phyloP scores from a whole-genome alignment of 2,113 vertebrate genomes.

The Geococcyx californianus region DNA sequence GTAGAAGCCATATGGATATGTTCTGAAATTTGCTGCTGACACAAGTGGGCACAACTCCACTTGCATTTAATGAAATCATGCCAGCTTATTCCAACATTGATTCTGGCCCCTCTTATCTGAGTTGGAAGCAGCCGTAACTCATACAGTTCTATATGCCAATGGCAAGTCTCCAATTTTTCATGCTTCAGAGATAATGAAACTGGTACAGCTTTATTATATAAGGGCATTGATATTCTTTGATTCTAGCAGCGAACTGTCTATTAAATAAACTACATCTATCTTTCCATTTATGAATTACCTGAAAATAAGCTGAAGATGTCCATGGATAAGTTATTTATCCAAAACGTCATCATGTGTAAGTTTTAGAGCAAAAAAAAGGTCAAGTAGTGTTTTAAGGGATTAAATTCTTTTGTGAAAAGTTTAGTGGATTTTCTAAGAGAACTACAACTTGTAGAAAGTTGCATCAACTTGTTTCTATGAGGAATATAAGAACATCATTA shows the following conservation, averaged over 20 bases:
- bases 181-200: neutral
- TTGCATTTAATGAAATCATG: neutral
- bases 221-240: neutral
- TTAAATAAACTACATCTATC: neutral
- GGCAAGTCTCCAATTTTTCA: neutral
- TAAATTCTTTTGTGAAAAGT: neutral
- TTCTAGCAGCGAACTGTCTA: neutral
- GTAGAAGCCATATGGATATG: neutral
- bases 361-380: neutral
- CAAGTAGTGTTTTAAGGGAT: neutral
- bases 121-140: neutral
- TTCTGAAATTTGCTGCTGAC: neutral
- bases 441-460: neutral
- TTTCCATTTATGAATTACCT: neutral
- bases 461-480: neutral
- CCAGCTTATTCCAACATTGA: neutral
- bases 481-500: neutral
- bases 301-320: neutral
- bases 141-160: neutral
- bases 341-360: accelerated
- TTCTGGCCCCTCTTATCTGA: neutral
- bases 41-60: neutral
- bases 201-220: neutral
- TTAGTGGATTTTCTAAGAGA: neutral
- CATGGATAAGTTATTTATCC: neutral